A percentile compares a stretch with the other conserved stretches of the same genome.
Evolutionary conservation across 2,888 invertebrate species (phyloP).

Genomic region (Prionchulus punctatus): DNA sequence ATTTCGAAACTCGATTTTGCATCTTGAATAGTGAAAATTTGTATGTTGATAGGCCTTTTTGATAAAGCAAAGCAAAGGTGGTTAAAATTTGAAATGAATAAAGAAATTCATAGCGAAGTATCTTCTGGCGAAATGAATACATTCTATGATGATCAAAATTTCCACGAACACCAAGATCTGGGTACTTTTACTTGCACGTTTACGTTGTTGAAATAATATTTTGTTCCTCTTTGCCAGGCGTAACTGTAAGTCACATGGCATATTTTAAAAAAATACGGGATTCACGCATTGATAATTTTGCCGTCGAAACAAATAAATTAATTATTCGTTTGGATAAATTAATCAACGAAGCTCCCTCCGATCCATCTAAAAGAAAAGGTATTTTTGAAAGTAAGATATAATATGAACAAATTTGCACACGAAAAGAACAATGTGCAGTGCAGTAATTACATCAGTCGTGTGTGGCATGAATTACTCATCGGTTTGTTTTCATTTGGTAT

Average conservation of each 20-base stretch:
- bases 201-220: no score
- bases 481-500: no score
- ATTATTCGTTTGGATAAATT: constrained; percentile 81
- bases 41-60: constrained; percentile 37
- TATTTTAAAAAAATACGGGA: constrained; percentile 54
- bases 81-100: constrained; percentile 48
- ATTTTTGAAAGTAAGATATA: no score
- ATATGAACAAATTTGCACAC: no score
- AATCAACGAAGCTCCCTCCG: constrained; percentile 55
- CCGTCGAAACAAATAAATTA: constrained; percentile 84
- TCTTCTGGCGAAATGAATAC: background rate
- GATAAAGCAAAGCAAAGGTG: constrained; percentile 75
- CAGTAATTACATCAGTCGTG: no score
- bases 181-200: no score
- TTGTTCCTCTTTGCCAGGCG: constrained; percentile 37
- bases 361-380: constrained; percentile 34
- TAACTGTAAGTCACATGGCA: constrained; percentile 49
- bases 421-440: no score
- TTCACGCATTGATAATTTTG: constrained; percentile 62
- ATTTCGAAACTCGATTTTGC: no score
- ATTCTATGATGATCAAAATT: no score
- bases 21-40: no score
- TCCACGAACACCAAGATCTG: no score
- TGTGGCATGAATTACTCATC: no score
- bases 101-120: constrained; percentile 33